Evolutionary conservation across 2,888 invertebrate genomes (phyloP).

Genomic region (Caenorhabditis imperialis): DNA sequence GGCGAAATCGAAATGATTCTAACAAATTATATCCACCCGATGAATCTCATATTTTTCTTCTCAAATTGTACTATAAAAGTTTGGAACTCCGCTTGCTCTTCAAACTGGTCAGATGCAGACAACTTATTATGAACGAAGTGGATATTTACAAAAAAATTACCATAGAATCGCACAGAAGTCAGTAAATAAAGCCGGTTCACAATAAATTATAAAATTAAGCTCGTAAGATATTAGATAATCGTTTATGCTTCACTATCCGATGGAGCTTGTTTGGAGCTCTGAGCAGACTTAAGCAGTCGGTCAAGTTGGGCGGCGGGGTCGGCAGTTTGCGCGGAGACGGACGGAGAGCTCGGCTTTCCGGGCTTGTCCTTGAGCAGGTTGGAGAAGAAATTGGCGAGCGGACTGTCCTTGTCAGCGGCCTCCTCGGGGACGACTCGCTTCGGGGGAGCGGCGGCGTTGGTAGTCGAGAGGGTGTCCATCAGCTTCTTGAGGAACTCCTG

Average conservation of each 20-base stretch:
- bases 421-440: constrained; percentile 50
- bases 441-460: constrained; percentile 28
- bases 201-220: constrained; percentile 2
- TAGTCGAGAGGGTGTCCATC: constrained; percentile 19
- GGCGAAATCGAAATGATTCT: constrained; percentile 28
- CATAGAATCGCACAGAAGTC: not conserved
- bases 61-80: constrained; percentile 13
- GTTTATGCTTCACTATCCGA: constrained; percentile 43
- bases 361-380: constrained; percentile 72
- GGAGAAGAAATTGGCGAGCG: constrained; percentile 75
- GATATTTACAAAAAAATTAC: constrained; percentile 11
- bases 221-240: not conserved
- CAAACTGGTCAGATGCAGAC: no score
- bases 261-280: constrained; percentile 30
- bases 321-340: constrained; percentile 15
- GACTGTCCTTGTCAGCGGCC: constrained; percentile 65
- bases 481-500: constrained; percentile 47
- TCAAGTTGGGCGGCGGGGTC: constrained; percentile 56
- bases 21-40: not conserved
- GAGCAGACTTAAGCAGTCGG: constrained; percentile 52
- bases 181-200: constrained; percentile 6
- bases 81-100: no score
- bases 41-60: not conserved
- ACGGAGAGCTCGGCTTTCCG: constrained; percentile 24
- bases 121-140: constrained; percentile 2